Base-by-base conservation (phyloP, 2,797 vertebrate species). In the Molossus molossus region DNA sequence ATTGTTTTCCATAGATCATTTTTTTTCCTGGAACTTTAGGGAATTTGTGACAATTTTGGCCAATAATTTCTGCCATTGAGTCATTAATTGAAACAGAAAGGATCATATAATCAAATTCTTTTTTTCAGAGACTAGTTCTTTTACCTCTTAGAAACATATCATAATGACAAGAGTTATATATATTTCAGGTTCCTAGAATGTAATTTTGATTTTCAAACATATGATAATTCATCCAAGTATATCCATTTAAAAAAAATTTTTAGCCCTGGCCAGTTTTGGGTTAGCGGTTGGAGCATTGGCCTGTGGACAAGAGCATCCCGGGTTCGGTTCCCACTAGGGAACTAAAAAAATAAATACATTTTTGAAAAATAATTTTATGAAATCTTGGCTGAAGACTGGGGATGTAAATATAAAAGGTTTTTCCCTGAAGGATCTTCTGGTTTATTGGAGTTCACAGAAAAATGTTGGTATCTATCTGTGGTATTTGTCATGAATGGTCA, bases 121-220 rank as follows among this genome's bases (percentile, higher is more conserved):
- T 87, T 82, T 20, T 7, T 23, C 21, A 15, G 0, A 1, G 13
- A n/a, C 17, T 50, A 62, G 11, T 60, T 82, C 11, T 62, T 37
- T 50, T 37, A 72, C 0, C 9, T 75, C 17, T 18, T 77, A 62
- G 23, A 87, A 89, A 53, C 3, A 53, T 9, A 53, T 6, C 14
- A 27, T 93, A 62, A 72, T 76, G 25, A 53, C 3, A 72, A 90
- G 33, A 70, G 1, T 79, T 88, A 1, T 27, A 6, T 40, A 48
- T 76, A 27, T 77, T 95, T 95, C 13, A 81, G n/a, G 81, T 73
- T 93, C 82, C 81, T 33, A 57, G 40, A 91, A 65, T 67, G 0
- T 73, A n/a, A 9, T 64, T 96, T 76, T 81, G 2, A 85, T 88
- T 88, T 62, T 21, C 87, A 87, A 80, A 37, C 2, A 23, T 48